phyloP scores from a whole-genome alignment of 1,140 invertebrate genomes.

The Pogonognathellus flavescens region DNA sequence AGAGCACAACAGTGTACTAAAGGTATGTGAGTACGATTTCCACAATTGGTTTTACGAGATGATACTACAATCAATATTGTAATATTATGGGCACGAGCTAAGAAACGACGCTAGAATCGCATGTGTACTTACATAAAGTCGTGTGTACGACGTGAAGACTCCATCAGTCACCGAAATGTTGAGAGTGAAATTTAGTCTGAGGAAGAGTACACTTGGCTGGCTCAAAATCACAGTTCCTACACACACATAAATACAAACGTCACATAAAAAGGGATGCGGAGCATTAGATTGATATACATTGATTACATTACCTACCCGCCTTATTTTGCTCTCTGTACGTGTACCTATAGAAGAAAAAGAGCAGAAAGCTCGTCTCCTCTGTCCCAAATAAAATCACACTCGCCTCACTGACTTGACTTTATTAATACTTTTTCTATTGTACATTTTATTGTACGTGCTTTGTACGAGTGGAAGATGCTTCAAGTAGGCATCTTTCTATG shows the following conservation, averaged over 20 bases:
- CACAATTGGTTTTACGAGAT: background rate
- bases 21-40: background rate
- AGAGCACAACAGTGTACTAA: no score
- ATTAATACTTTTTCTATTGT: slow-evolving; percentile 1
- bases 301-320: slow-evolving; percentile 23
- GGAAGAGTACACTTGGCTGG: slow-evolving; percentile 77
- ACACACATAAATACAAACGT: slow-evolving; percentile 60
- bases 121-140: slow-evolving; percentile 71
- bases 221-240: slow-evolving; percentile 77
- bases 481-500: no score
- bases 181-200: slow-evolving; percentile 71
- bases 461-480: background rate
- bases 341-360: background rate
- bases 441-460: slow-evolving; percentile 1
- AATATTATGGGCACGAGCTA: background rate
- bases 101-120: slow-evolving; percentile 4
- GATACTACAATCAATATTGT: background rate
- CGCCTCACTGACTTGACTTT: slow-evolving; percentile 13
- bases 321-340: background rate
- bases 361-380: background rate
- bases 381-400: slow-evolving; percentile 40
- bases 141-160: slow-evolving; percentile 86
- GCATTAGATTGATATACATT: slow-evolving; percentile 49
- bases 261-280: slow-evolving; percentile 44
- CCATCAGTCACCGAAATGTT: slow-evolving; percentile 94